Evolutionary conservation across 1,140 invertebrate species (phyloP).

Genomic region (Telenomus remus): DNA sequence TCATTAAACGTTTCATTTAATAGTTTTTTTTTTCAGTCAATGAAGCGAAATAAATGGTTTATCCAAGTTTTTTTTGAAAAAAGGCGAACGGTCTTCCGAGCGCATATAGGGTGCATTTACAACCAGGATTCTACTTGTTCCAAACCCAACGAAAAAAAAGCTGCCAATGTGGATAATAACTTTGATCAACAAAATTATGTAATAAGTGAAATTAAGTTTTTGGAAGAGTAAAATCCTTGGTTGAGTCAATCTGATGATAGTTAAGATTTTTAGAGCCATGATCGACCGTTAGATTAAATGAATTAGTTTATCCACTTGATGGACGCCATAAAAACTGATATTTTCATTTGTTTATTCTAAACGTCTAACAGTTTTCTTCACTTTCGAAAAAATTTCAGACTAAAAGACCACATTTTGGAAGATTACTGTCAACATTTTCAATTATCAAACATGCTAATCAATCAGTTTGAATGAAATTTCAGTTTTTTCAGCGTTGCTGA

Average conservation of each 20-base stretch:
- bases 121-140: not conserved
- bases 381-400: no score
- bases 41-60: no score
- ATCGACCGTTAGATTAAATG: not conserved
- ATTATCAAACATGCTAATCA: not conserved
- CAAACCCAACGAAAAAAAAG: not conserved
- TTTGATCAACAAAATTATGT: not conserved
- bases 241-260: slow-evolving; percentile 7
- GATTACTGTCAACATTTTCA: no score
- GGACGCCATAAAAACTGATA: not conserved
- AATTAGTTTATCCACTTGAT: not conserved
- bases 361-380: no score
- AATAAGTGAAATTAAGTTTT: not conserved
- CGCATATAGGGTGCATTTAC: not conserved
- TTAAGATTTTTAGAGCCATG: not conserved
- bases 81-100: not conserved
- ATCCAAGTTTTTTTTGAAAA: slow-evolving; percentile 13
- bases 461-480: slow-evolving; percentile 2
- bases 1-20: not conserved
- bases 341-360: not conserved
- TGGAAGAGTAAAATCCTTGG: not conserved
- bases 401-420: no score
- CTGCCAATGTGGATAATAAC: slow-evolving; percentile 1
- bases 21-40: no score
- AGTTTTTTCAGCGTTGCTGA: not conserved